A percentile compares a stretch with the other conserved stretches of the same genome.
These are phyloP conservation scores for Bombyx huttoni DNA, from an alignment of 2,888 invertebrate genomes.

Conservation along the genomic window DNA sequence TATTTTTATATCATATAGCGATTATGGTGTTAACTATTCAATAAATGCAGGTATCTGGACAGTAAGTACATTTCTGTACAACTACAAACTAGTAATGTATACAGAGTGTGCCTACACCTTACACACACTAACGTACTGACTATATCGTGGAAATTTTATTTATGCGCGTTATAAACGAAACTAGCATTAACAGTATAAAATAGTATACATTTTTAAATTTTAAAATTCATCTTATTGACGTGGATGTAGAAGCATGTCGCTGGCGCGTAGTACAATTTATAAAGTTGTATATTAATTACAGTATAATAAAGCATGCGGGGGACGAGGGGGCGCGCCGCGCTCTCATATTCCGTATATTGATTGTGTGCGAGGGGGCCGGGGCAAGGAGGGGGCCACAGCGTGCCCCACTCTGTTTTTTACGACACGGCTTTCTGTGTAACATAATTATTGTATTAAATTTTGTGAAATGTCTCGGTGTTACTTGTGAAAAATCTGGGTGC, in stretches of 20 bases:
- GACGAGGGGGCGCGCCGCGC: constrained; percentile 70
- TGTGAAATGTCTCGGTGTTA: constrained; percentile 72
- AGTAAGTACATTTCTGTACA: too few relatives aligned
- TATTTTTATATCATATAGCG: too few relatives aligned
- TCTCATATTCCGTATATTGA: constrained; percentile 74
- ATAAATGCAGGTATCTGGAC: too few relatives aligned
- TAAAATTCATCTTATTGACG: not conserved
- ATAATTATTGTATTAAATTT: constrained; percentile 72
- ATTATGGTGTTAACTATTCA: too few relatives aligned
- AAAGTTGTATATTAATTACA: constrained; percentile 72
- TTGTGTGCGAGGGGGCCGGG: constrained; percentile 72
- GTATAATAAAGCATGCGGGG: constrained; percentile 73
- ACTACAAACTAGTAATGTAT: too few relatives aligned
- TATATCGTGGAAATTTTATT: not conserved
- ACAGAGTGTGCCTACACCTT: too few relatives aligned
- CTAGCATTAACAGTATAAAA: not conserved
- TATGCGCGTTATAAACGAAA: not conserved
- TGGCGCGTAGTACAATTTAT: constrained; percentile 50
- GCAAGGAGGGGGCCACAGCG: constrained; percentile 71
- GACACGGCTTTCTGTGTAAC: constrained; percentile 74
- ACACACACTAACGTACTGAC: too few relatives aligned
- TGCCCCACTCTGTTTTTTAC: constrained; percentile 74
- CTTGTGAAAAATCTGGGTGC: constrained; percentile 67
- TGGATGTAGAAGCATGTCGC: constrained; percentile 37
- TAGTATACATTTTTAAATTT: not conserved